These are phyloP conservation scores for Bombus pascuorum DNA, from an alignment of 1,140 invertebrate species.

Conservation along the genomic window DNA sequence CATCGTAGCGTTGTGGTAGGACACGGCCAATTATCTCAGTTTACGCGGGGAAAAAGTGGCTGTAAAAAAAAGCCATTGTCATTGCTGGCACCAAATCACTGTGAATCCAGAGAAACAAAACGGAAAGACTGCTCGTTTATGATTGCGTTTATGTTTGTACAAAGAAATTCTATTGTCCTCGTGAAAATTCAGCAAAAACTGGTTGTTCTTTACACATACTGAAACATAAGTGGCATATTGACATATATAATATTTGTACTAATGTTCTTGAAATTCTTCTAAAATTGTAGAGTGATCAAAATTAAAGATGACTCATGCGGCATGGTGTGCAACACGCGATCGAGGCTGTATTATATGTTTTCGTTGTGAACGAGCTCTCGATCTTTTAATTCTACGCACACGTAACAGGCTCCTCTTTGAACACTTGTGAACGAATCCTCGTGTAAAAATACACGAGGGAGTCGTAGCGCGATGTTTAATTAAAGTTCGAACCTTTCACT, in stretches of 20 bases:
- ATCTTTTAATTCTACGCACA: constrained; percentile 31
- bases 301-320: constrained; percentile 47
- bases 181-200: neutral
- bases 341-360: constrained; percentile 21
- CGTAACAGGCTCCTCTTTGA: constrained; percentile 18
- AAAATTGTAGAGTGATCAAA: constrained; percentile 60
- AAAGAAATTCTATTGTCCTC: neutral
- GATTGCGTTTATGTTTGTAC: neutral
- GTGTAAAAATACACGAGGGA: constrained; percentile 33
- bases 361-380: constrained; percentile 32
- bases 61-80: constrained; percentile 35
- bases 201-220: neutral
- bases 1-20: constrained; percentile 13
- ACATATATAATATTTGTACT: too few relatives aligned
- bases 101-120: neutral
- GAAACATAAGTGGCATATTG: neutral
- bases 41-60: constrained; percentile 17
- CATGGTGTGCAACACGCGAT: constrained; percentile 19
- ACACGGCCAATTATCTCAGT: constrained; percentile 42
- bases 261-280: constrained; percentile 66
- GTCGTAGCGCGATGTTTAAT: constrained; percentile 8
- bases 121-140: neutral
- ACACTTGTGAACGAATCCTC: constrained; percentile 27
- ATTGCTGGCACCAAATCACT: neutral
- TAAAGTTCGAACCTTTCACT: constrained; percentile 29